phyloP scores from a whole-genome alignment of 2,888 invertebrate species.

The Eupithecia inturbata region DNA sequence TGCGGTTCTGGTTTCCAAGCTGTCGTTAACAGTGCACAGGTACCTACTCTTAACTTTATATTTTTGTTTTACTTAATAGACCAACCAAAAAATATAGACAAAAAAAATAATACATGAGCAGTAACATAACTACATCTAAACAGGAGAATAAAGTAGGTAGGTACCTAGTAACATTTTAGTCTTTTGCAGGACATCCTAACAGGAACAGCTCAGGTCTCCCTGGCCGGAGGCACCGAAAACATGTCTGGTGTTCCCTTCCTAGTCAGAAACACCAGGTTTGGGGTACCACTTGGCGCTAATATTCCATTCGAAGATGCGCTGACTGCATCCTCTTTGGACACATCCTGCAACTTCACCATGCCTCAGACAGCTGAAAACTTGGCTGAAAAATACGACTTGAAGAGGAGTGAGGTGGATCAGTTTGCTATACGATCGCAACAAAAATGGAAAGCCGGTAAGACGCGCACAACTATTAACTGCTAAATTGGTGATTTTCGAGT shows the following conservation, averaged over 20 bases:
- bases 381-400: constrained; percentile 91
- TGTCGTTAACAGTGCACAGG: constrained; percentile 94
- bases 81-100: not conserved
- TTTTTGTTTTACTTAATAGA: not conserved
- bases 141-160: not conserved
- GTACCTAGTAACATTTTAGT: not conserved
- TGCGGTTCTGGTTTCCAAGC: constrained; percentile 99
- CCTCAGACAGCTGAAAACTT: constrained; percentile 97
- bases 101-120: not conserved
- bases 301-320: constrained; percentile 93
- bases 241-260: constrained; percentile 96
- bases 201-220: constrained; percentile 92
- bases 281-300: constrained; percentile 90
- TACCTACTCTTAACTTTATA: constrained; percentile 54
- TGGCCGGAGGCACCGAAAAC: constrained; percentile 97
- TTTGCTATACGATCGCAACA: constrained; percentile 94
- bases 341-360: constrained; percentile 96
- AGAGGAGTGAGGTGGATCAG: constrained; percentile 91
- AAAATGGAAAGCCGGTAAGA: constrained; percentile 92
- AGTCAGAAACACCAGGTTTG: constrained; percentile 93
- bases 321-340: constrained; percentile 88
- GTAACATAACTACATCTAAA: not conserved
- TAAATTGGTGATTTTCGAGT: not conserved
- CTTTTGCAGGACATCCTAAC: constrained; percentile 90
- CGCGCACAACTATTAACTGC: not conserved